Base-by-base conservation (phyloP, 2,797 vertebrate species). In the Mycteria americana region DNA sequence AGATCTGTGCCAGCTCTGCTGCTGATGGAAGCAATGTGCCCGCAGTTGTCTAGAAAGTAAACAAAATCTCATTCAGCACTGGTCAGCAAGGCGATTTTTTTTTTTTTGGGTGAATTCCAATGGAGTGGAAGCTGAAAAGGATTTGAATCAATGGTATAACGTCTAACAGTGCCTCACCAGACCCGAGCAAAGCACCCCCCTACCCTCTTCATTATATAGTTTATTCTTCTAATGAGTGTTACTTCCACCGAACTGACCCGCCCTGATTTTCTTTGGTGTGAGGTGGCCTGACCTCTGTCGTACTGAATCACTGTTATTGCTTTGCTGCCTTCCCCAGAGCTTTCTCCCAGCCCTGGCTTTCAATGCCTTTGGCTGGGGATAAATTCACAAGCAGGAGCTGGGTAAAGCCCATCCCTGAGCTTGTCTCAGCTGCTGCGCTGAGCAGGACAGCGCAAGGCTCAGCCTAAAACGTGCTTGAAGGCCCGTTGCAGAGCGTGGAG, bases 1-100 rank as follows among this genome's bases (percentile, higher is more conserved):
- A 57, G 81, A 8, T 17, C 74, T 2, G 64, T 69, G 93, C 93
- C 95, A 93, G 89, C 88, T 56, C 92, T n/a, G 72, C 53, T 85
- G 87, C 89, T 76, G 95, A 6, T 65, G 80, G 75, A 31, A 89
- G 93, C 89, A 37, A 23, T 13, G 92, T 72, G 90, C 92, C 92
- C 2, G 4, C 18, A 56, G 76, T 22, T 76, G 77, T 73, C 59
- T 77, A 46, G 73, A 86, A 93, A 92, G 92, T 10, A 70, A 86
- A 83, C 82, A 79, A 35, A 84, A 68, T 69, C 80, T 57, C 88
- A 62, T 37, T 64, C 83, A 84, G 90, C 59, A 1, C 76, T 6
- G 94, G 33, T 89, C 92, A 72, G 82, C 79, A 21, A 45, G 88
- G 83, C 4, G 0, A 60, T 50, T 35, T 41, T 50, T 60, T 64